Percentiles rank a stretch among this genome's conserved stretches.
Evolutionary conservation across 2,888 invertebrate genomes (phyloP).

Genomic region (Chrysolina americana): DNA sequence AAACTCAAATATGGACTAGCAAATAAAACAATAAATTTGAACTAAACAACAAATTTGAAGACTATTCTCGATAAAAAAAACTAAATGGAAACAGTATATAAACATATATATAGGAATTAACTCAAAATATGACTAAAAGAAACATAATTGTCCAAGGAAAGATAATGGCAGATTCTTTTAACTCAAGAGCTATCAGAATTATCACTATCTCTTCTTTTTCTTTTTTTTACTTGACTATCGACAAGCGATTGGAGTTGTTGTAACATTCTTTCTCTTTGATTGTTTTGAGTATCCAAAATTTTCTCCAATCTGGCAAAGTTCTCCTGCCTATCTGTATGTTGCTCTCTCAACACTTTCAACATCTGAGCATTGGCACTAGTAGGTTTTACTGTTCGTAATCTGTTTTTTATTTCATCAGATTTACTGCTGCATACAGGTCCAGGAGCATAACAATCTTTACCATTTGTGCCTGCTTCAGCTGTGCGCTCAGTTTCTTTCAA

Average conservation of each 20-base stretch:
- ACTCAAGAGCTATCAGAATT: neutral
- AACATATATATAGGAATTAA: neutral
- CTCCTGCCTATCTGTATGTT: neutral
- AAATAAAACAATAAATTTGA: neutral
- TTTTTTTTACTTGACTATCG: neutral
- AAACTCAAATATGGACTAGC: neutral
- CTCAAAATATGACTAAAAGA: neutral
- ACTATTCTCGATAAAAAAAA: neutral
- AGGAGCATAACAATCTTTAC: conserved; percentile 7
- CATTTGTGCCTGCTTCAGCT: neutral
- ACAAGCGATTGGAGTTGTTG: neutral
- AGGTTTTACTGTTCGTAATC: conserved; percentile 13
- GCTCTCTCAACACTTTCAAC: neutral
- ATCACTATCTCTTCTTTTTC: neutral
- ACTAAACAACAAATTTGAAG: neutral
- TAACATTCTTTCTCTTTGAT: neutral
- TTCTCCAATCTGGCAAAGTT: conserved; percentile 1
- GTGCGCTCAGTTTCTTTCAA: neutral
- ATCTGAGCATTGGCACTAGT: neutral
- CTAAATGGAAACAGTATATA: neutral
- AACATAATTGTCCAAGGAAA: neutral
- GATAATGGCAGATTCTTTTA: neutral
- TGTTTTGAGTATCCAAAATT: conserved; percentile 1
- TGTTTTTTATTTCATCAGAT: conserved; percentile 12
- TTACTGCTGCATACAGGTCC: neutral